Base-by-base conservation (phyloP, 2,888 invertebrate genomes). In the Anthoptus insignis region DNA sequence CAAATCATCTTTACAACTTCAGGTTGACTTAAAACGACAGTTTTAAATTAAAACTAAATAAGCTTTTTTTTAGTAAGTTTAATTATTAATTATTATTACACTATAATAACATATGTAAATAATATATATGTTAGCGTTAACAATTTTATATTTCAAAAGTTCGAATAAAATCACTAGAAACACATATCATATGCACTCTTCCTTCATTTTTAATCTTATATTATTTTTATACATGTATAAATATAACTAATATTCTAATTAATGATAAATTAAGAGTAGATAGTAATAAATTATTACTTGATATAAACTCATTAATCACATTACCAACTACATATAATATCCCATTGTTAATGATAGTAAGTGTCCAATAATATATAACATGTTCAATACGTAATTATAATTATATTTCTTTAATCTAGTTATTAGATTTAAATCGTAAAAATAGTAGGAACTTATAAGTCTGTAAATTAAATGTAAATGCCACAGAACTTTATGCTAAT, bases 111-210 rank as follows among this genome's bases (percentile, higher is more conserved):
- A 21, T 45, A 22, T 87, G 84, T 87, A 87, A 75, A 87, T 86
- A 76, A 64, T 81, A 75, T 74, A 75, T 74, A 73, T 70, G 59
- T 72, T 88, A 88, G 84, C 73, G 76, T 85, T 87, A 86, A 83
- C 81, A 83, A 82, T 89, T 89, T 89, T 88, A 85, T 89, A 90
- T 86, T 79, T 86, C 76, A 75, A 78, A 76, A 73, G 72, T 77
- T 77, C 76, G 71, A 72, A 68, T 73, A 71, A 68, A 67, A 79
- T 87, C 89, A 89, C 88, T 88, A 88, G 89, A 86, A 73, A 87
- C 83, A 90, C 91, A 93, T 93, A 93, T 93, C 92, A 91, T 89
- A 81, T 68, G 91, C 91, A 92, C 92, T 83, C 45, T 81, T 84
- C 82, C 88, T 83, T 89, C 87, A 89, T 86, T 91, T 87, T 92